A percentile compares a stretch with the other conserved stretches of the same genome.
phyloP scores from a whole-genome alignment of 1,140 invertebrate species.

The Drosophila sechellia region DNA sequence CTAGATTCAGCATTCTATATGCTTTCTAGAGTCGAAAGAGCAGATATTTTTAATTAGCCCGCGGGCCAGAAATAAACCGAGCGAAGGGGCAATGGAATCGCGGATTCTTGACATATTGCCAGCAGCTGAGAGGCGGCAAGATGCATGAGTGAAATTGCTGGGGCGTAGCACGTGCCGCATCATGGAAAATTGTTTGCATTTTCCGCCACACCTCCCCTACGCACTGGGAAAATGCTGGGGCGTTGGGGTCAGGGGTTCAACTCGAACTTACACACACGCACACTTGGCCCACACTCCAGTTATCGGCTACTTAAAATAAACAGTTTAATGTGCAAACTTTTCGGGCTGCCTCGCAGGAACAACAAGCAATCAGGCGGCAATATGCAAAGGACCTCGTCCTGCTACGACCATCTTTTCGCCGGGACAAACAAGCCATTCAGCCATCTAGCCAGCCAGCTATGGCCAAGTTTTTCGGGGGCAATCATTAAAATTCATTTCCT shows the following conservation, averaged over 20 bases:
- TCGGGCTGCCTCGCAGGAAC: constrained; percentile 32
- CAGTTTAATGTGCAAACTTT: constrained; percentile 81
- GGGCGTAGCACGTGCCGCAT: constrained; percentile 69
- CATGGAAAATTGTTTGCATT: constrained; percentile 72
- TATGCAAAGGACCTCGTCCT: constrained; percentile 1
- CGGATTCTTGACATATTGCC: constrained; percentile 80
- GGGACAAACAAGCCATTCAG: constrained; percentile 64
- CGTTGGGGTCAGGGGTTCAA: constrained; percentile 8
- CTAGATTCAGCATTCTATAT: constrained; percentile 9
- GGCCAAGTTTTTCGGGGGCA: constrained; percentile 58
- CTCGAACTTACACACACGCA: constrained; percentile 23
- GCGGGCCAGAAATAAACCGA: constrained; percentile 60
- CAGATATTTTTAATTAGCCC: constrained; percentile 73
- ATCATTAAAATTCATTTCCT: constrained; percentile 83
- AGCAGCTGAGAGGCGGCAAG: constrained; percentile 64
- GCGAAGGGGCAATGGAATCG: constrained; percentile 28
- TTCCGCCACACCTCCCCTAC: constrained; percentile 26
- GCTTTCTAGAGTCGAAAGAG: constrained; percentile 34
- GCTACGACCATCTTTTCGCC: constrained; percentile 13
- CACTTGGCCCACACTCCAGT: constrained; percentile 35
- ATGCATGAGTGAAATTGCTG: constrained; percentile 48
- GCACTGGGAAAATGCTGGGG: not conserved
- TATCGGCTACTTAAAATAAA: constrained; percentile 79
- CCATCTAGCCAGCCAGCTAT: constrained; percentile 32
- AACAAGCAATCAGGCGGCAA: constrained; percentile 47